A percentile compares a stretch with the other conserved stretches of the same genome.
phyloP scores from a whole-genome alignment of 2,888 invertebrate species.

The Aelia acuminata region DNA sequence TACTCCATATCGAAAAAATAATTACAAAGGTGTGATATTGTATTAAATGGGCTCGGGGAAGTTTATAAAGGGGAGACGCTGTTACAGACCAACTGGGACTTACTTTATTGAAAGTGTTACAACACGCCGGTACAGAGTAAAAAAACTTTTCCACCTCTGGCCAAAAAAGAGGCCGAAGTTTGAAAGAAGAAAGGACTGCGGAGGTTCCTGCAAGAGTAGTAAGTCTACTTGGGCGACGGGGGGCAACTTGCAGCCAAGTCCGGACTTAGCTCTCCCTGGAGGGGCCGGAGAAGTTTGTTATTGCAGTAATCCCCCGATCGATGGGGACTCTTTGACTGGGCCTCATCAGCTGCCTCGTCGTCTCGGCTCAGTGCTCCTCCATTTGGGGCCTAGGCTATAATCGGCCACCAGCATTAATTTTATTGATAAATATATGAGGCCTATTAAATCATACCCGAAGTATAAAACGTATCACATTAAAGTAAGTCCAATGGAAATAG shows the following conservation, averaged over 20 bases:
- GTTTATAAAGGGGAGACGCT: background rate
- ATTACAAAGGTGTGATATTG: background rate
- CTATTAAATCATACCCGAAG: too few relatives aligned
- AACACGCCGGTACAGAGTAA: conserved; percentile 31
- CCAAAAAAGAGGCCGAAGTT: conserved; percentile 37
- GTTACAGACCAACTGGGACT: background rate
- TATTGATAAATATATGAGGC: too few relatives aligned
- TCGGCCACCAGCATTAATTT: too few relatives aligned
- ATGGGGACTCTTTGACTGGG: conserved; percentile 31
- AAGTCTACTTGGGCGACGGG: conserved; percentile 29
- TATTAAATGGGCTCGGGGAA: background rate
- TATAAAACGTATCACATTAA: too few relatives aligned
- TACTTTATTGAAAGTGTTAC: conserved; percentile 39
- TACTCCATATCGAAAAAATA: background rate
- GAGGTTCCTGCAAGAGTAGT: conserved; percentile 36
- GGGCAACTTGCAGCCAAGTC: conserved; percentile 40
- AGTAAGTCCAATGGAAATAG: too few relatives aligned
- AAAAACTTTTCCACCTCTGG: conserved; percentile 34
- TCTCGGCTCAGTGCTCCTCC: background rate
- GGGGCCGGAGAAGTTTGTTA: conserved; percentile 33
- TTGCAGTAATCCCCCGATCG: conserved; percentile 43
- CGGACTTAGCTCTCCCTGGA: conserved; percentile 31
- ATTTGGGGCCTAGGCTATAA: too few relatives aligned
- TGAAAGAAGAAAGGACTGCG: background rate
- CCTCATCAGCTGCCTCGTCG: background rate